A percentile compares a stretch with the other conserved stretches of the same genome.
These are phyloP conservation scores for Tachysurus vachellii DNA, from an alignment of 2,113 vertebrate genomes.

Conservation along the genomic window DNA sequence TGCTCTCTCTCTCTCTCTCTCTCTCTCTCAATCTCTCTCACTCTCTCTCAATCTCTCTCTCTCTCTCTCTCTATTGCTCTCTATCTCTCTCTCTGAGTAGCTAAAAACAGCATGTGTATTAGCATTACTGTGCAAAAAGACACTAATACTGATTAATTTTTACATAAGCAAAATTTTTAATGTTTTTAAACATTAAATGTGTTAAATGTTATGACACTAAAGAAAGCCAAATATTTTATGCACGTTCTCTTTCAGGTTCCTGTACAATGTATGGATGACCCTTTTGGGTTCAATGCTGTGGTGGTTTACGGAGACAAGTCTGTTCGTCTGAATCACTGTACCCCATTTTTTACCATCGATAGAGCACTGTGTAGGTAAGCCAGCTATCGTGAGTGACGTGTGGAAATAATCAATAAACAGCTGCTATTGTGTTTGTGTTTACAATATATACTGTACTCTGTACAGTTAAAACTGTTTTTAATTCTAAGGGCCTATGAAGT, in stretches of 20 bases:
- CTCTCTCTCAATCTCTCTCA: too few relatives aligned
- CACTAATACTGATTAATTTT: too few relatives aligned
- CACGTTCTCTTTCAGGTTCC: slow-evolving; percentile 13
- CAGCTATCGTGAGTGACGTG: background rate
- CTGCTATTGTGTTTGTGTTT: background rate
- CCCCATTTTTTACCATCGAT: slow-evolving; percentile 25
- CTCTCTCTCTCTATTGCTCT: too few relatives aligned
- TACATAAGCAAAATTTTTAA: too few relatives aligned
- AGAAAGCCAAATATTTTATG: background rate
- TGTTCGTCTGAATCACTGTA: slow-evolving; percentile 12
- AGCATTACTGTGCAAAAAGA: background rate
- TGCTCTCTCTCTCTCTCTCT: background rate
- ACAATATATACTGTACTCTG: background rate
- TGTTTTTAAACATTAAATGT: background rate
- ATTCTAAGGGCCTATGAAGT: background rate
- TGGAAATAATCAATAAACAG: background rate
- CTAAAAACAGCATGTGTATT: background rate
- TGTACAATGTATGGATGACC: slow-evolving; percentile 39
- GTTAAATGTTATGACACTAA: background rate
- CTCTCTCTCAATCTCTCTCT: too few relatives aligned
- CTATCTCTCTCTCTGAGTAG: background rate
- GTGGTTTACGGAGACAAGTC: slow-evolving; percentile 23
- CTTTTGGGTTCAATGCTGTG: slow-evolving; percentile 30
- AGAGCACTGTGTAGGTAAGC: background rate
- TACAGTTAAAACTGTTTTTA: background rate